These are phyloP conservation scores for Enteromius afrohamiltoni DNA, from an alignment of 2,797 vertebrate genomes.

Conservation along the genomic window DNA sequence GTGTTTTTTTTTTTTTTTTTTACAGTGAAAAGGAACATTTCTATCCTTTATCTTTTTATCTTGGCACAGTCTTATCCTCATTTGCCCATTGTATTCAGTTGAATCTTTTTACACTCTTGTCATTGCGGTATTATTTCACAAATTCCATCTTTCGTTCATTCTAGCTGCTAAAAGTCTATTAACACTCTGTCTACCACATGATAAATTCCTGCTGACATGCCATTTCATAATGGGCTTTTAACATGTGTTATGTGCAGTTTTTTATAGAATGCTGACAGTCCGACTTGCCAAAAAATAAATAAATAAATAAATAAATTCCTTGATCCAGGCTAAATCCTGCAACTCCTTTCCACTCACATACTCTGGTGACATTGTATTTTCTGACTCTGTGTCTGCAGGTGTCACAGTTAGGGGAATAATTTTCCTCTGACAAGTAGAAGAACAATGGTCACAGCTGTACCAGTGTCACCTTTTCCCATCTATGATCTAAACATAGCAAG, in stretches of 20 bases:
- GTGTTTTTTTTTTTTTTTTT: background rate
- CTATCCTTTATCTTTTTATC: background rate
- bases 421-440: constrained; percentile 21
- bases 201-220: constrained; percentile 13
- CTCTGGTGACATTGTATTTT: constrained; percentile 3
- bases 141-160: background rate
- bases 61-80: background rate
- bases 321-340: constrained; percentile 43
- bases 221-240: constrained; percentile 16
- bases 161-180: constrained; percentile 14
- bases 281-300: background rate
- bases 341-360: constrained; percentile 46
- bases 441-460: constrained; percentile 27
- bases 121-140: background rate
- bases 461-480: constrained; percentile 34
- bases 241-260: background rate
- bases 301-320: background rate
- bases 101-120: background rate
- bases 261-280: constrained; percentile 12
- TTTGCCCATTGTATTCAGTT: background rate
- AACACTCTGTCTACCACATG: background rate
- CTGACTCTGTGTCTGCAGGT: constrained; percentile 13
- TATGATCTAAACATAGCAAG: constrained; percentile 36
- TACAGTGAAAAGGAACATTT: background rate
- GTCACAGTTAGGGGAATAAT: background rate